Conservation (phyloP, 2,888 invertebrate genomes). For the Neria commutata region DNA sequence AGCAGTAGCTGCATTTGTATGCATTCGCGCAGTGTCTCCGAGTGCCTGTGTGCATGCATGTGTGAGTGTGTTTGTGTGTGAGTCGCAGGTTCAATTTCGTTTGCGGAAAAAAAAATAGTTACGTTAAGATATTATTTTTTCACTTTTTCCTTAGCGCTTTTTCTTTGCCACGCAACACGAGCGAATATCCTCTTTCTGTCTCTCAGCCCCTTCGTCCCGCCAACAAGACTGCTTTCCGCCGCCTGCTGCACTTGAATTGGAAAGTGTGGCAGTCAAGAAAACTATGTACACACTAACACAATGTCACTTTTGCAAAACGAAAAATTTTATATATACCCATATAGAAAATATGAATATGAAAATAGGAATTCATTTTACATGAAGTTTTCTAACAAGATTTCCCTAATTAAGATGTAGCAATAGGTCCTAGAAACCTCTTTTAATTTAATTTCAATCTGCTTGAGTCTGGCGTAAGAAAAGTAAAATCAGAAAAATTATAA, state of each 20-base stretch:
- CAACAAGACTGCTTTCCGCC: neutral
- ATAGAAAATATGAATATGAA: neutral
- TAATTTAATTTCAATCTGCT: no score
- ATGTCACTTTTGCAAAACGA: slow-evolving; percentile 55
- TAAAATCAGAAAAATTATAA: no score
- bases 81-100: slow-evolving; percentile 54
- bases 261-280: slow-evolving; percentile 56
- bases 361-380: no score
- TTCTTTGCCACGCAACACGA: no score
- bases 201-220: neutral
- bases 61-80: slow-evolving; percentile 8
- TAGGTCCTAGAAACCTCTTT: no score
- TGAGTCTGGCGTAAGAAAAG: no score
- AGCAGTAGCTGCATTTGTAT: slow-evolving; percentile 34
- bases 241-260: slow-evolving; percentile 44
- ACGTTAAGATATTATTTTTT: slow-evolving; percentile 60
- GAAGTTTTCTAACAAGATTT: no score
- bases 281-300: slow-evolving; percentile 53
- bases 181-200: neutral
- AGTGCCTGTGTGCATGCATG: slow-evolving; percentile 33
- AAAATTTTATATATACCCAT: neutral
- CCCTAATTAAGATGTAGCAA: no score
- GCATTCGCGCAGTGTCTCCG: slow-evolving; percentile 44
- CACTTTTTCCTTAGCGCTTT: slow-evolving; percentile 55
- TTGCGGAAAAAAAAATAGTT: slow-evolving; percentile 51